Conservation (phyloP, 2,888 invertebrate genomes). For the Poecilus cupreus region DNA sequence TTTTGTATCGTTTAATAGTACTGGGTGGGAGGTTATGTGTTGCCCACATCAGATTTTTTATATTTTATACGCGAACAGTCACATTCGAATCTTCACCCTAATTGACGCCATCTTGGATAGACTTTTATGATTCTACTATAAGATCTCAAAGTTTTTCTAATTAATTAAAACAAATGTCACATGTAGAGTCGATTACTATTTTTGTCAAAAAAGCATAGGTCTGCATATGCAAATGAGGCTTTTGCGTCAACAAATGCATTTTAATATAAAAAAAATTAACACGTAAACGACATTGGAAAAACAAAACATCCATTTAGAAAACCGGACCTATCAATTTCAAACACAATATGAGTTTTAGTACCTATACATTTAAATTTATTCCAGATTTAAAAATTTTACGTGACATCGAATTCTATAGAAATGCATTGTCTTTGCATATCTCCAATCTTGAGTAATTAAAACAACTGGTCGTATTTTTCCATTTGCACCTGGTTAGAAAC, state of each 20-base stretch:
- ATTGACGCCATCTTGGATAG: too few relatives aligned
- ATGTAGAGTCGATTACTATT: too few relatives aligned
- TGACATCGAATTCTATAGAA: neutral
- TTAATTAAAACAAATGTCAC: too few relatives aligned
- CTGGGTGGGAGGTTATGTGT: too few relatives aligned
- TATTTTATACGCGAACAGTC: too few relatives aligned
- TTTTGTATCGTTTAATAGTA: too few relatives aligned
- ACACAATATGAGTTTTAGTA: neutral
- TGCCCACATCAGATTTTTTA: too few relatives aligned
- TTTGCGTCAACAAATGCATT: neutral
- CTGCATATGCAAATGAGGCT: too few relatives aligned
- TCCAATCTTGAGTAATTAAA: neutral
- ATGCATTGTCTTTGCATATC: neutral
- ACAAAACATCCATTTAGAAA: neutral
- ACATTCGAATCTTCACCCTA: too few relatives aligned
- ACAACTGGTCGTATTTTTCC: neutral
- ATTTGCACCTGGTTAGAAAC: neutral
- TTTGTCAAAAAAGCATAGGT: neutral
- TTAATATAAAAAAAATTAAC: neutral
- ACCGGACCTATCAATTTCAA: neutral
- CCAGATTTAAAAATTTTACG: neutral
- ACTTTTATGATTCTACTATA: too few relatives aligned
- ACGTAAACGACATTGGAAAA: neutral
- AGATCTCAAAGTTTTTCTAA: too few relatives aligned
- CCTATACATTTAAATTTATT: neutral